Evolutionary conservation across 2,888 invertebrate genomes (phyloP).

Genomic region (Tanypteryx hageni): DNA sequence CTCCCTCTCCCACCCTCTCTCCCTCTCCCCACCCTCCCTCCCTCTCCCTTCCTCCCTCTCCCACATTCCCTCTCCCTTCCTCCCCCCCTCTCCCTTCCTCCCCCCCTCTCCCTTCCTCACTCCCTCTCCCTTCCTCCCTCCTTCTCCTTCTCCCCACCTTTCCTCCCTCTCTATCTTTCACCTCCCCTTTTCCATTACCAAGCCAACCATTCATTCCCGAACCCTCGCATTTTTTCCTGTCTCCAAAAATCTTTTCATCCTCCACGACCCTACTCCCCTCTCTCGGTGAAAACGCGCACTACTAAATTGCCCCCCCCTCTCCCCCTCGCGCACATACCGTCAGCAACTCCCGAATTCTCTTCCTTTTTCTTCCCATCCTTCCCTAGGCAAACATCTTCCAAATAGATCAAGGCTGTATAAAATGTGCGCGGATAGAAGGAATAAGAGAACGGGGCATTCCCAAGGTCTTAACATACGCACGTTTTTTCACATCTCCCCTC

Average conservation of each 20-base stretch:
- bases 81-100: neutral
- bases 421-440: no score
- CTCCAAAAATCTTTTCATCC: neutral
- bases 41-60: neutral
- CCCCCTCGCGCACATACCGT: neutral
- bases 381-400: neutral
- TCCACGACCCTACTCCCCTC: neutral
- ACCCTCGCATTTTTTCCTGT: no score
- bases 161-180: no score
- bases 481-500: neutral
- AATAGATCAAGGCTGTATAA: neutral
- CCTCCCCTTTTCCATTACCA: no score
- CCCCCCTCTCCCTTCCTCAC: neutral
- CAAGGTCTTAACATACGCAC: neutral
- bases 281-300: neutral
- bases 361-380: neutral
- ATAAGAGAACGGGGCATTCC: neutral
- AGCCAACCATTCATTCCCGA: no score
- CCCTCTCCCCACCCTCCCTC: neutral
- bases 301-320: neutral
- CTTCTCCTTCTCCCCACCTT: no score
- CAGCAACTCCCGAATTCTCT: neutral
- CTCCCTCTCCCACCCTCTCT: no score
- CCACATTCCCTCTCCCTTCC: neutral
- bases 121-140: no score